Evolutionary conservation across 2,888 invertebrate genomes (phyloP), one percentile per base, ranked within the genome.

Genomic region (Dromius quadrimaculatus): DNA sequence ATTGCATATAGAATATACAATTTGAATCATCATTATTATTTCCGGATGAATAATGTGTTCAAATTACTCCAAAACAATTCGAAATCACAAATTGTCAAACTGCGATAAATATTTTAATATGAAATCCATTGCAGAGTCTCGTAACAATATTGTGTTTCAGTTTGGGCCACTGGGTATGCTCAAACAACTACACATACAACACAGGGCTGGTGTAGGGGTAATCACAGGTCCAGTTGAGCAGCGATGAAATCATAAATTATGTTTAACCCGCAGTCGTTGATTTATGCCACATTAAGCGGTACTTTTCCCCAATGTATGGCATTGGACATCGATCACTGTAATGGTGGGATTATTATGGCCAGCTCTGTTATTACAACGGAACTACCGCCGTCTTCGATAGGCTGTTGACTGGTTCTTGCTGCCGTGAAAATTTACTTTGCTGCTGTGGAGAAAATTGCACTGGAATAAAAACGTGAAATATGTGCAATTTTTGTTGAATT

Each of bases 201-300:
- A 54, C 50, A 54, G 50, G 23, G 50, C 15, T 28, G 13, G 15
- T 54, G 50, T 54, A 15, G 50, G 32, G 45, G 66, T 66, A 66
- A 66, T 66, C 54, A 66, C 41, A 54, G 66, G 66, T 66, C 66
- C 66, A 50, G 66, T 66, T 66, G 36, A 50, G 23, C 66, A 41
- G 68, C 68, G 68, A 59, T 68, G 68, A 68, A 68, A 68, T 59
- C 68, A 68, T 68, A 68, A 68, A 68, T 68, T 68, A 68, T 68
- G 68, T 68, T 59, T 59, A 68, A 68, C 59, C 45, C 68, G 57
- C 23, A 13, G 57, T 68, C 59, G 57, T 59, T 68, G 68, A 68
- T 68, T 68, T 68, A 68, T 68, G 68, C 59, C 68, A 68, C 59
- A 68, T 68, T 68, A 68, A 68, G 59, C 68, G 59, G 23, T 59